Evolutionary conservation across 2,797 vertebrate species (phyloP), one percentile per base, ranked within the genome.

Genomic region (Oryzias sinensis): DNA sequence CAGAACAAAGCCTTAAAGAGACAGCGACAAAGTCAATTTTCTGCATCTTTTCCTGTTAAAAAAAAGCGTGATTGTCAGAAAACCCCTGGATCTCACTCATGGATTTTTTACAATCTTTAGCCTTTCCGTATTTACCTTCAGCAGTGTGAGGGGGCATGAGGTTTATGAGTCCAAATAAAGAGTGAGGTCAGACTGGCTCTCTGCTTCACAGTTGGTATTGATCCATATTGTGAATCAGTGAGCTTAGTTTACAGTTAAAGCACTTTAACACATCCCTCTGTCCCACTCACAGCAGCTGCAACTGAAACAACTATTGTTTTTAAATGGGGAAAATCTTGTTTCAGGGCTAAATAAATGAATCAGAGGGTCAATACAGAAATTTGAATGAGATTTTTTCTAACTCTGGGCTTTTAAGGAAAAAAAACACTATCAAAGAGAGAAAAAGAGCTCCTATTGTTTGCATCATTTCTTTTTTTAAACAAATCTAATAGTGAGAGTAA

Each of bases 1-100:
- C 42, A 22, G 41, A 74, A 63, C 56, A 13, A 24, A 54, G 52
- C 62, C 70, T 90, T 89, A 90, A 91, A 91, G 89, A 70, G 78
- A 77, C 85, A 86, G 73, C 41, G 46, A 18, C 1, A 5, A 27
- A 14, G 20, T 43, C 4, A 14, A n/a, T 55, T 11, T 43, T 63
- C 45, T 45, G 67, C 72, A 55, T 76, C 87, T 33, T 87, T 86
- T 65, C 59, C 74, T 65, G 47, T 41, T 63, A 72, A 25, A 60
- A 51, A 14, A 49, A 18, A 63, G 62, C 27, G 15, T 59, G 57
- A 25, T 46, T 16, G 41, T 68, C 60, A 59, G 41, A 53, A 59
- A 61, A 13, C 41, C 71, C 56, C 68, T 43, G 25, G 40, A 24
- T 68, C 37, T 49, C 50, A 29, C 17, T 53, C 40, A 43, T 0